phyloP scores from a whole-genome alignment of 2,888 invertebrate genomes.

The Ophion obscuratus region DNA sequence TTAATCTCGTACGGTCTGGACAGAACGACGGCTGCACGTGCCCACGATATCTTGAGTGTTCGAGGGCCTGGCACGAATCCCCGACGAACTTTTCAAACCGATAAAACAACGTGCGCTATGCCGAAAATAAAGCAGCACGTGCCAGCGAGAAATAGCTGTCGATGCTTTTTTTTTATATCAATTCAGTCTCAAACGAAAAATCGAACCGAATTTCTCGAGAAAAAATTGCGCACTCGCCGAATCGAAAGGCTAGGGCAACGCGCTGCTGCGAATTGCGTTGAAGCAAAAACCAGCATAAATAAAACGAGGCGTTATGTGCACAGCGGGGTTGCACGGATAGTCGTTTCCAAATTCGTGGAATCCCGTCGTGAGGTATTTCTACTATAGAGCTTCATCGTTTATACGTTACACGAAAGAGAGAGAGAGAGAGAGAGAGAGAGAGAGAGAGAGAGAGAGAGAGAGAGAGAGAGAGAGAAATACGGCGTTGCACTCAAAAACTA shows the following conservation, averaged over 20 bases:
- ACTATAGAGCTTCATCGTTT: slow-evolving; percentile 12
- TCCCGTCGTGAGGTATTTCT: slow-evolving; percentile 63
- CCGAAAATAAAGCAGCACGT: slow-evolving; percentile 63
- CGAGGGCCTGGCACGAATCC: slow-evolving; percentile 32
- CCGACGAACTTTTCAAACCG: slow-evolving; percentile 16
- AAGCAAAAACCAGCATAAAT: slow-evolving; percentile 55
- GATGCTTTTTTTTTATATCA: neutral
- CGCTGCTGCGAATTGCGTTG: slow-evolving; percentile 32
- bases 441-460: slow-evolving; percentile 1
- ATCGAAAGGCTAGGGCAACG: neutral
- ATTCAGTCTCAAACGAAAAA: slow-evolving; percentile 42
- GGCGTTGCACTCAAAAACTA: slow-evolving; percentile 52
- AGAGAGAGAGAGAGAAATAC: slow-evolving; percentile 16
- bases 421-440: slow-evolving; percentile 17
- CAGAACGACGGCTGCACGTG: slow-evolving; percentile 44
- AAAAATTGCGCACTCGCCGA: neutral
- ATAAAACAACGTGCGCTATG: slow-evolving; percentile 53
- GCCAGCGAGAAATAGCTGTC: slow-evolving; percentile 45
- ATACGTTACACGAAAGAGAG: slow-evolving; percentile 24
- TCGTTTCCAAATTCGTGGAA: slow-evolving; percentile 69
- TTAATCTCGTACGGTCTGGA: slow-evolving; percentile 17
- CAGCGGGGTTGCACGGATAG: slow-evolving; percentile 64
- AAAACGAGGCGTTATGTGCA: slow-evolving; percentile 53
- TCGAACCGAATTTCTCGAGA: slow-evolving; percentile 33
- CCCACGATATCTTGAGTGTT: slow-evolving; percentile 58